phyloP scores from a whole-genome alignment of 2,888 invertebrate genomes.

The Cantharis rufa region DNA sequence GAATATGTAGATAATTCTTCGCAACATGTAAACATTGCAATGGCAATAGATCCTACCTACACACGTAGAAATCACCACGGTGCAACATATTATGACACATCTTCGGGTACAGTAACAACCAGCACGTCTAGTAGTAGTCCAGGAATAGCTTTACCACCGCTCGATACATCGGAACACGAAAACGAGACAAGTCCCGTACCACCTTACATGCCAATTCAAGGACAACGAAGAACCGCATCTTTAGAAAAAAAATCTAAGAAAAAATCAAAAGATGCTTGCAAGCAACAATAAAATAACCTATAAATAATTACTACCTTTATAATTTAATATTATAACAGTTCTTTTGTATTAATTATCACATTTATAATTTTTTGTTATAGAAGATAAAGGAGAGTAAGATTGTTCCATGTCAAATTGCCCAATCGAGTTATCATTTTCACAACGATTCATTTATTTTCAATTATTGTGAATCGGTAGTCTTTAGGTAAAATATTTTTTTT shows the following conservation, averaged over 20 bases:
- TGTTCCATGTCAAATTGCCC: background rate
- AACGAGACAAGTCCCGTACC: constrained; percentile 64
- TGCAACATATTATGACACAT: constrained; percentile 49
- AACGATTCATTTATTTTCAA: background rate
- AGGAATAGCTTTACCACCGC: constrained; percentile 45
- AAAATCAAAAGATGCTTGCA: constrained; percentile 50
- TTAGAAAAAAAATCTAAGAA: constrained; percentile 55
- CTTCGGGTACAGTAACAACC: constrained; percentile 50
- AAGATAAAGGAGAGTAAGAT: background rate
- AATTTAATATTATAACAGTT: background rate
- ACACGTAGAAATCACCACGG: constrained; percentile 48
- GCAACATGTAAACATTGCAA: constrained; percentile 64
- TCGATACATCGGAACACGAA: constrained; percentile 41
- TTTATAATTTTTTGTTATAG: background rate
- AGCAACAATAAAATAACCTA: constrained; percentile 46
- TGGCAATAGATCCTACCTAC: constrained; percentile 71
- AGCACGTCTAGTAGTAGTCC: constrained; percentile 50
- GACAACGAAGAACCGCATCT: constrained; percentile 69
- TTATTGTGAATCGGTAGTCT: background rate
- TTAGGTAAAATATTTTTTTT: background rate
- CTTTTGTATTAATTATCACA: background rate
- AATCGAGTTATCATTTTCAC: background rate
- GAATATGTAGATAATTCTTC: constrained; percentile 43
- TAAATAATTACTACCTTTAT: background rate
- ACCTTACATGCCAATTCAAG: constrained; percentile 80